phyloP scores from a whole-genome alignment of 37 sponge, comb jelly and placozoan species.

The Crambe crambe region DNA sequence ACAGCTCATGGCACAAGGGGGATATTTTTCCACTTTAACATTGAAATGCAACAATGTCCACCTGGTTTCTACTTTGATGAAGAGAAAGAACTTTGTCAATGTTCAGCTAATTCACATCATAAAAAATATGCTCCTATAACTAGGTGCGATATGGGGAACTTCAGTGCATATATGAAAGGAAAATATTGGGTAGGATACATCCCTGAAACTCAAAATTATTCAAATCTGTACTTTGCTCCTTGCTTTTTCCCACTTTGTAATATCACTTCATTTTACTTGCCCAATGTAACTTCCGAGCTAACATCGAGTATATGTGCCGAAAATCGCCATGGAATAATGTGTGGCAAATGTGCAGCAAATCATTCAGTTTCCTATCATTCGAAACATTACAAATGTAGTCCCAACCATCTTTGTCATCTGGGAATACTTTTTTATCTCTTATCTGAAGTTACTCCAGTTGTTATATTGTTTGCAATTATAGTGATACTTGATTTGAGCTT shows the following conservation, averaged over 20 bases:
- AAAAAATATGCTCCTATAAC: too few species aligned
- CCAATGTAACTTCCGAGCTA: too few species aligned
- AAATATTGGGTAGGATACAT: too few species aligned
- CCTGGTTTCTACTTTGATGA: not conserved
- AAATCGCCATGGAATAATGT: not conserved
- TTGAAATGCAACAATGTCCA: not conserved
- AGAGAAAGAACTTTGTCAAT: not conserved
- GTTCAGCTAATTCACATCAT: not conserved
- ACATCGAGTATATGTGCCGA: not conserved
- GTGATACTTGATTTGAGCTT: conserved; percentile 2
- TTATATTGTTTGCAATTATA: not conserved
- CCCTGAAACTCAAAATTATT: too few species aligned
- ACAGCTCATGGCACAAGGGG: too few species aligned
- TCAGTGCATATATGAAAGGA: too few species aligned
- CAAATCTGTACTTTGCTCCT: too few species aligned
- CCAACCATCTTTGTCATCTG: not conserved
- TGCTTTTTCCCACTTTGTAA: too few species aligned
- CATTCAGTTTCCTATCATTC: not conserved
- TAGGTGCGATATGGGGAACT: too few species aligned
- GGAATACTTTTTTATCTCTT: not conserved
- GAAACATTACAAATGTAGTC: not conserved
- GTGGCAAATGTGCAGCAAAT: not conserved
- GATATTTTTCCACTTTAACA: not conserved
- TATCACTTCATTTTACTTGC: too few species aligned
- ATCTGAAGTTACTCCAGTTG: not conserved